Conservation (phyloP, 2,113 vertebrate species). For the Chaetodon trifascialis region DNA sequence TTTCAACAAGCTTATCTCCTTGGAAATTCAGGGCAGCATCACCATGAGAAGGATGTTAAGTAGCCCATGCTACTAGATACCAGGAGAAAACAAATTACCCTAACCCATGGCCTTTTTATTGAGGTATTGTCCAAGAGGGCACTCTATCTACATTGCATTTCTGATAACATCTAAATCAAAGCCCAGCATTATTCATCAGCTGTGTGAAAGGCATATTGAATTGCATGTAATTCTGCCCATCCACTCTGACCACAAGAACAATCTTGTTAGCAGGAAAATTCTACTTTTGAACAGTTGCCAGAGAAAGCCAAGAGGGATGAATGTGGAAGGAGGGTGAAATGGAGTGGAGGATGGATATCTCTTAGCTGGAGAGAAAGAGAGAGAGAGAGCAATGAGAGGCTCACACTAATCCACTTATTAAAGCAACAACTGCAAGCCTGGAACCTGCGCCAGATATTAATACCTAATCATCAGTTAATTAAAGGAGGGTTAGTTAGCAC, state of each 20-base stretch:
- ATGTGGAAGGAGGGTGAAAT: slow-evolving; percentile 25
- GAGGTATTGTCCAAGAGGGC: not conserved
- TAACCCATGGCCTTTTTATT: not conserved
- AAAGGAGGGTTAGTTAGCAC: slow-evolving; percentile 79
- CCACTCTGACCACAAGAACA: slow-evolving; percentile 74
- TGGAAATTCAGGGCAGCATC: not conserved
- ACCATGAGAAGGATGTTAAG: not conserved
- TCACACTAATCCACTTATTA: slow-evolving; percentile 85
- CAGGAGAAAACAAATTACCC: not conserved
- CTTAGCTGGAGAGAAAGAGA: slow-evolving; percentile 36
- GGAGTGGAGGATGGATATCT: slow-evolving; percentile 52
- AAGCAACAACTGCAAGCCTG: slow-evolving; percentile 80
- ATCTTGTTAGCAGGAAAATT: slow-evolving; percentile 64
- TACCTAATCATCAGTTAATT: slow-evolving; percentile 84
- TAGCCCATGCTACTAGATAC: not conserved
- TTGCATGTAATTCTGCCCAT: slow-evolving; percentile 15
- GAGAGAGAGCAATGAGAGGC: slow-evolving; percentile 69
- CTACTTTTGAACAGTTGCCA: slow-evolving; percentile 73
- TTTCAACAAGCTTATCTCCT: not conserved
- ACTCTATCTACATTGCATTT: not conserved
- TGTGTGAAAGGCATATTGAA: slow-evolving; percentile 11
- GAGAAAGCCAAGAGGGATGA: slow-evolving; percentile 58
- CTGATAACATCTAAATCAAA: slow-evolving; percentile 8
- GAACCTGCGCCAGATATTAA: slow-evolving; percentile 81
- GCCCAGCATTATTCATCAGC: not conserved